Base-by-base conservation (phyloP, 2,113 vertebrate genomes). In the Cavia porcellus region DNA sequence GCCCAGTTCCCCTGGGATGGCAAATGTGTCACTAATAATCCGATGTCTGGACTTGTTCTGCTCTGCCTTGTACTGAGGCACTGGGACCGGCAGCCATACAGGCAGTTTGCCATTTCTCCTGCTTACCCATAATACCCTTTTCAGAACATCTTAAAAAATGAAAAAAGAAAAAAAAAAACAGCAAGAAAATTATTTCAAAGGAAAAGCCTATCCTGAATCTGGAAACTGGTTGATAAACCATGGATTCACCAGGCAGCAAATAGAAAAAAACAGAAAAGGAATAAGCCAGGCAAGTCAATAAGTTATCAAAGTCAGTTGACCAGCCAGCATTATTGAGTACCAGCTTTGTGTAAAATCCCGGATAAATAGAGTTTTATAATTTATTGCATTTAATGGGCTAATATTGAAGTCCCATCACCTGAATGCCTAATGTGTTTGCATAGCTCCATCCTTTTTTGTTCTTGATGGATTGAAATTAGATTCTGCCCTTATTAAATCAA, bases 391-490 rank as follows among this genome's bases (percentile, higher is more conserved):
- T 94, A 72, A 35, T 14, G 7, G 38, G 19, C 25, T 32, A 70
- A 38, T n/a, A 14, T 0, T 45, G 0, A 32, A 1, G 47, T 57
- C 22, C 8, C 4, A 47, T 61, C 80, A 84, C 62, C 62, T 22
- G 50, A n/a, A 24, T 0, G 30, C 10, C 25, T 32, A 47, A 0
- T 10, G 30, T 11, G 93, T 89, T 61, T 55, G 6, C 42, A 35
- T 3, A 22, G 52, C 28, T 89, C 45, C 45, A 59, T 45, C 55
- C 24, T 42, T 80, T 80, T 90, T 86, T 84, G 3, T 75, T 90
- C 66, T 80, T 30, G 11, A 59, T 28, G 72, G 64, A 90, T 10
- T 89, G 85, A 91, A 95, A 93, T 92, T 75, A 92, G 64, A 90
- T 74, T 50, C 75, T 50, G 19, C 8, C 14, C 70, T 72, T 96